phyloP scores from a whole-genome alignment of 2,113 vertebrate species.

The Puntigrus tetrazona region DNA sequence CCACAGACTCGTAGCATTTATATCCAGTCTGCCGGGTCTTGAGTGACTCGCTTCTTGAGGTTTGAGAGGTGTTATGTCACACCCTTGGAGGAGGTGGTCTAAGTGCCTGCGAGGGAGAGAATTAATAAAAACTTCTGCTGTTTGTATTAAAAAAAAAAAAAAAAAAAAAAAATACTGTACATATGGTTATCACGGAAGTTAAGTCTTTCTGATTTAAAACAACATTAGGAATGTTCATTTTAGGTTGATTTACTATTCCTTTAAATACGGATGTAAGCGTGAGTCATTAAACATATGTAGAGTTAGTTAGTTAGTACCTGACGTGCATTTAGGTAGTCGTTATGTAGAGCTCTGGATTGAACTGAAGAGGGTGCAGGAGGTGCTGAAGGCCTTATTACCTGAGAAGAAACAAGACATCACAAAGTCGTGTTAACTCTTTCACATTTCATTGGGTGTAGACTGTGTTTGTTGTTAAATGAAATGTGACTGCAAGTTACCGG shows the following conservation, averaged over 20 bases:
- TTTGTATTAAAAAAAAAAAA: too few species aligned
- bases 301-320: slow-evolving; percentile 65
- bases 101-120: slow-evolving; percentile 64
- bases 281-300: background rate
- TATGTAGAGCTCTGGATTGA: slow-evolving; percentile 45
- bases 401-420: background rate
- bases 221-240: background rate
- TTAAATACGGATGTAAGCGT: background rate
- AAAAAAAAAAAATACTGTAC: background rate
- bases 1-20: background rate
- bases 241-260: background rate
- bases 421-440: background rate
- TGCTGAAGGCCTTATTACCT: slow-evolving; percentile 52
- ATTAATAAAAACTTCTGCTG: background rate
- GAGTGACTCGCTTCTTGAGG: background rate
- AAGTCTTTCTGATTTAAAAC: background rate
- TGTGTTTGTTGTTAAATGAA: background rate
- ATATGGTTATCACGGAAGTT: background rate
- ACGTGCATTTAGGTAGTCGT: slow-evolving; percentile 62
- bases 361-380: slow-evolving; percentile 63
- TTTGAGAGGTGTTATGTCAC: slow-evolving; percentile 52
- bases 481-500: slow-evolving; percentile 36
- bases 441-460: background rate
- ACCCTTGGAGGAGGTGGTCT: slow-evolving; percentile 69
- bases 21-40: background rate